Evolutionary conservation across 2,797 vertebrate species (phyloP), one percentile per base, ranked within the genome.

Genomic region (Siniperca obscura): DNA sequence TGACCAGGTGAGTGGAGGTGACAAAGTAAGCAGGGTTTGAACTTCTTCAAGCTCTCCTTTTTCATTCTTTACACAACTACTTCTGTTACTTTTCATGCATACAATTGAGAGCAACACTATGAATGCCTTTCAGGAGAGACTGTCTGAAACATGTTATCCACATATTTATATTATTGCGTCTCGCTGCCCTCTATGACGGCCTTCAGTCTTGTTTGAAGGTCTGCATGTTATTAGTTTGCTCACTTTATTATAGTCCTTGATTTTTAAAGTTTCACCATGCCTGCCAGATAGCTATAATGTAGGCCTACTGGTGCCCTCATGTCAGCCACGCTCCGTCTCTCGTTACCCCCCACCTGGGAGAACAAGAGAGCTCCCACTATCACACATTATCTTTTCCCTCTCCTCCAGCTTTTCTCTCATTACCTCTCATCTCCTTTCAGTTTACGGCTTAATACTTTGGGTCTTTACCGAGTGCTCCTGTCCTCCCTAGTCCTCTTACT

Each of bases 391-490:
- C 66, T 66, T 69, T 57, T 56, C 70, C 55, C 64, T 82, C 55
- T 61, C 52, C 74, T 83, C 60, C 65, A 40, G 75, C 78, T 77
- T 78, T 56, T 81, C 53, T 72, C 61, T 92, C 85, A 88, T 91
- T 83, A 89, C 65, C 78, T 53, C 25, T 74, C 34, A 53, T 81
- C 53, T 83, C 73, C 66, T 86, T 87, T 84, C 85, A 83, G 61
- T 86, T 89, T 62, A 78, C 2, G 3, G 65, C 62, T 85, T 87
- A 74, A 81, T 84, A 79, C 70, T 73, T 44, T 52, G 25, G 64
- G 59, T 80, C 66, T 78, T 86, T 81, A 79, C 74, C 1, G 17
- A 82, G 74, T 17, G 11, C 78, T 3, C 62, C 66, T 36, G 65
- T 66, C 66, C 55, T 34, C 64, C 76, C 69, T 74, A 7, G 9